Evolutionary conservation across 2,888 invertebrate genomes (phyloP), one percentile per base, ranked within the genome.

Genomic region (Sarcophaga carnaria): DNA sequence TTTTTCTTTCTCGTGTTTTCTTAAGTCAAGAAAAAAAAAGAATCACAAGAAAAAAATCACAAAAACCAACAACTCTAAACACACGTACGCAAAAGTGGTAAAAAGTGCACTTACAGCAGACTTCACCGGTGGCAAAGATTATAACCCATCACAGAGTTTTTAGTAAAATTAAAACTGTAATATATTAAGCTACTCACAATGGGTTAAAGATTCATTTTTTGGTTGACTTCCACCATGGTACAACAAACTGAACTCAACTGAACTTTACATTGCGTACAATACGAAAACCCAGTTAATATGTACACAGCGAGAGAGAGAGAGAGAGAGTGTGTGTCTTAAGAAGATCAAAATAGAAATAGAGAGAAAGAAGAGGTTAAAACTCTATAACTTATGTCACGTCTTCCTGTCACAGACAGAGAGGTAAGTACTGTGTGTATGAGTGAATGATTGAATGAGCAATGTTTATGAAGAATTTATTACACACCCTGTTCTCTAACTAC

Each of bases 361-460:
- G 37, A 20, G 12, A 17, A 72, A 72, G 10, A 17, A 74, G 17
- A 49, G 49, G 14, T 49, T 49, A 72, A 72, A 74, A 14, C 20
- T 45, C 45, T 17, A 74, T 60, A 45, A 74, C 74, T 74, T 74
- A 22, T 22, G 74, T 74, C 74, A 74, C 74, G 74, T 74, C 20
- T 63, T 47, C 17, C 22, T 49, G 49, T 49, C 49, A 37, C 6
- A 37, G 37, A 37, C 37, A 37, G 37, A 62, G 10, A 45, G 22
- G 4, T 45, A 74, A 22, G 49, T 69, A 22, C 2, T 45, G 45
- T 6, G 67, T 67, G 11, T n/a, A n/a, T 45, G 11, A 20, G 45
- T 25, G 64, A 49, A 14, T 49, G 49, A 49, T 11, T 49, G 14
- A 49, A 49, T 4, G 49, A 49, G 49, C 14, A 25, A 64, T 5